Conservation (phyloP, 1,140 invertebrate genomes). For the Campoletis sonorensis region DNA sequence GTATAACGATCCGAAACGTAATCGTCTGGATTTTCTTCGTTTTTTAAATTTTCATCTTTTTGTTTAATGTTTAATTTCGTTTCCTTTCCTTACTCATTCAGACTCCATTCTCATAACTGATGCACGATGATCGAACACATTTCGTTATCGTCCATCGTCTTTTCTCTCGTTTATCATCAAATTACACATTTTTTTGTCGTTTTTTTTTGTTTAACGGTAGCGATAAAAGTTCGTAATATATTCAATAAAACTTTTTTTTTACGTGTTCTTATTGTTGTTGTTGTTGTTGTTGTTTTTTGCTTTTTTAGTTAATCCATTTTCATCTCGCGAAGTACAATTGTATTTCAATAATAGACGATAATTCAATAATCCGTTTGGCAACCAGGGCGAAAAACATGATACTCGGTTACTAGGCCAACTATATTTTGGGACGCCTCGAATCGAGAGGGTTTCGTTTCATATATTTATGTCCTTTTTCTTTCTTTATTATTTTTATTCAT, state of each 20-base stretch:
- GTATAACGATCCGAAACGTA: slow-evolving; percentile 2
- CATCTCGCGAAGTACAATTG: slow-evolving; percentile 63
- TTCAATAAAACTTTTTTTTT: slow-evolving; percentile 72
- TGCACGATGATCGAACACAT: slow-evolving; percentile 54
- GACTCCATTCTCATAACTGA: background rate
- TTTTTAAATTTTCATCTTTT: slow-evolving; percentile 41
- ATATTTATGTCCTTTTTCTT: too few species aligned
- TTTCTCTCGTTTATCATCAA: slow-evolving; percentile 4
- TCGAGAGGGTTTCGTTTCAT: slow-evolving; percentile 55
- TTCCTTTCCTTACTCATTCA: slow-evolving; percentile 48
- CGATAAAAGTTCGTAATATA: slow-evolving; percentile 71
- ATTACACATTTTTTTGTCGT: slow-evolving; percentile 58
- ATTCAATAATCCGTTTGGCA: slow-evolving; percentile 64
- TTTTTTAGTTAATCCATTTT: background rate
- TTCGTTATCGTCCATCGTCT: slow-evolving; percentile 56
- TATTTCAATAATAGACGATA: slow-evolving; percentile 69
- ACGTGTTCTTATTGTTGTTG: too few species aligned
- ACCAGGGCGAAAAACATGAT: slow-evolving; percentile 70
- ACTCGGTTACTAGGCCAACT: slow-evolving; percentile 75
- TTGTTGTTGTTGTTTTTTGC: background rate
- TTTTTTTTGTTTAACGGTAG: slow-evolving; percentile 71
- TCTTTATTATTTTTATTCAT: slow-evolving; percentile 6
- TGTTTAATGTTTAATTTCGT: background rate
- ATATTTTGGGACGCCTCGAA: slow-evolving; percentile 64
- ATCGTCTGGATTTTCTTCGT: slow-evolving; percentile 37